Conservation (phyloP, 2,113 vertebrate genomes). For the Rattus norvegicus region DNA sequence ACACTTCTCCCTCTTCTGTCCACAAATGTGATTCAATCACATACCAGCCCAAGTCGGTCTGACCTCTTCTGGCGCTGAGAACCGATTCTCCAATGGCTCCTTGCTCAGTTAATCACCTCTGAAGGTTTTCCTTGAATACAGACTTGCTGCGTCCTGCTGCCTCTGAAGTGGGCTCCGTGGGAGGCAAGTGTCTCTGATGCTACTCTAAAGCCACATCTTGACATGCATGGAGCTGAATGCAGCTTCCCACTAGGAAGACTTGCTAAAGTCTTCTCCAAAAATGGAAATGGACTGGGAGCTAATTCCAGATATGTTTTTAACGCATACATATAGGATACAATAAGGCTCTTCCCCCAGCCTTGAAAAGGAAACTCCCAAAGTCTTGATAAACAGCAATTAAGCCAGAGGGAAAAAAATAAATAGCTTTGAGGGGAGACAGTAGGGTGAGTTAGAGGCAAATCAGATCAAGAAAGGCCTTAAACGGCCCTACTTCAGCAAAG, state of each 20-base stretch:
- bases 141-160: neutral
- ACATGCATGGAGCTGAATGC: neutral
- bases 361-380: neutral
- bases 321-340: neutral
- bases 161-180: neutral
- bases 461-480: neutral
- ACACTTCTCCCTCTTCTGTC: neutral
- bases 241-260: neutral
- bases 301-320: neutral
- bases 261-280: neutral
- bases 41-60: neutral
- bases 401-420: neutral
- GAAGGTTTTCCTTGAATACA: neutral
- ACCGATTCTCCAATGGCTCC: neutral
- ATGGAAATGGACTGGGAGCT: neutral
- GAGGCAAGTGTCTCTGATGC: neutral
- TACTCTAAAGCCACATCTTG: rapidly evolving
- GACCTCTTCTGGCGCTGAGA: neutral
- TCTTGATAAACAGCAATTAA: neutral
- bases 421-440: neutral
- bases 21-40: neutral
- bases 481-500: neutral
- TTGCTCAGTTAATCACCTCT: neutral
- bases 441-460: neutral
- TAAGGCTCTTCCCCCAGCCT: neutral